Evolutionary conservation across 2,113 vertebrate species (phyloP).

Genomic region (Sceloporus undulatus): DNA sequence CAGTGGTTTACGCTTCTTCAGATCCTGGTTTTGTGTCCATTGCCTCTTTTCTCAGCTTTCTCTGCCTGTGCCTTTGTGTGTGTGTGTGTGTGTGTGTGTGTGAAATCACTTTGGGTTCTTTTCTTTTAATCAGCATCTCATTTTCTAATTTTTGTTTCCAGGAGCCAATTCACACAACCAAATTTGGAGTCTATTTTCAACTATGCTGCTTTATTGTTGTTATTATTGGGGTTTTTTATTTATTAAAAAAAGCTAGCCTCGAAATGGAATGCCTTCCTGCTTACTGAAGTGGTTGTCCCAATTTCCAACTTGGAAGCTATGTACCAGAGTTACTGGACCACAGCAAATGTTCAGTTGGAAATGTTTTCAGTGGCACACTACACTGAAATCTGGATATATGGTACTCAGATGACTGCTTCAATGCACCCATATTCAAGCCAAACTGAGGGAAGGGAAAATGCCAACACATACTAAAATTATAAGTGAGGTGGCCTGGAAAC

Average conservation of each 20-base stretch:
- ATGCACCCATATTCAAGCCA: neutral
- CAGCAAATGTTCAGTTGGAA: slow-evolving; percentile 27
- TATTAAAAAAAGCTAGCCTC: neutral
- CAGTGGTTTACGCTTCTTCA: neutral
- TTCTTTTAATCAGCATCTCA: neutral
- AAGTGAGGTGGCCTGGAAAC: neutral
- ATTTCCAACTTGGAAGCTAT: slow-evolving; percentile 25
- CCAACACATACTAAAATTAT: neutral
- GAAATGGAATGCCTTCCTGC: neutral
- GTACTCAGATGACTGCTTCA: neutral
- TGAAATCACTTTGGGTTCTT: neutral
- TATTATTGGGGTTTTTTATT: neutral
- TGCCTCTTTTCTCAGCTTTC: neutral
- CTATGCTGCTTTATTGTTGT: neutral
- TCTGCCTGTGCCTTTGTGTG: neutral
- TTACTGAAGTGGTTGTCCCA: neutral
- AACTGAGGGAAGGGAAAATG: neutral
- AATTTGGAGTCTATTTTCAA: neutral
- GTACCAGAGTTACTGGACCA: neutral
- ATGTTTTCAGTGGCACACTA: slow-evolving; percentile 1
- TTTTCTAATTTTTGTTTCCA: slow-evolving; percentile 8
- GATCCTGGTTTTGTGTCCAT: neutral
- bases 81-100: neutral
- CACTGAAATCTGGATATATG: slow-evolving; percentile 4
- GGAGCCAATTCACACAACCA: slow-evolving; percentile 6